Base-by-base conservation (phyloP, 2,113 vertebrate genomes). In the Elanus axillaris region DNA sequence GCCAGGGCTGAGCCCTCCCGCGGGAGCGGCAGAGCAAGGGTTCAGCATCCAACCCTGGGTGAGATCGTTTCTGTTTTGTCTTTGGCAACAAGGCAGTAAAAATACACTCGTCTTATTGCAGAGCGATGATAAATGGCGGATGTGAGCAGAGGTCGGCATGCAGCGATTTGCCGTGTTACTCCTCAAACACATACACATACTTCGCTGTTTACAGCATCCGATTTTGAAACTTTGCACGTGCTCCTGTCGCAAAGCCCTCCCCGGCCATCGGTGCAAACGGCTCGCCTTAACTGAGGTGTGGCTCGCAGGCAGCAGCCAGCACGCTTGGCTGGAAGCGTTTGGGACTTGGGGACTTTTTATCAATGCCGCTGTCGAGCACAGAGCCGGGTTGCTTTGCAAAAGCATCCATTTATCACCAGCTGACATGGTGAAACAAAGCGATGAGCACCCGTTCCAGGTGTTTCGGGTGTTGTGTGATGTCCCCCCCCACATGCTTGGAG, bases 181-280 rank as follows among this genome's bases (percentile, higher is more conserved):
- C 47, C 92, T 92, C 74, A 34, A 62, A 6, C 77, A 23, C 90
- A 19, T 52, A 68, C 93, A 88, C 90, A 93, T 73, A 53, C 59
- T 74, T 86, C 83, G 96, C 72, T 88, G 86, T 87, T 94, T 94
- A 92, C 92, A 45, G 90, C 78, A 42, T 90, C 92, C 0, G 26
- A 72, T 86, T 71, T 81, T 88, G 93, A 78, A 94, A 92, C 68
- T n/a, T n/a, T 3, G 75, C 96, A 77, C 76, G n/a, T 91, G 93
- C 79, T 84, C 32, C 87, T 8, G 40, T 43, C 13, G n/a, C 0
- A 3, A 3, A 87, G 62, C 47, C 64, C 45, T 72, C 42, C 74
- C 50, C 10, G 17, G 68, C 73, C 67, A 0, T 22, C 31, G 29
- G 43, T 14, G 16, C 13, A 29, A 12, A 5, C 2, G 13, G 36